Conservation (phyloP, 1,140 invertebrate genomes). For the Drosophila chauvacae region DNA sequence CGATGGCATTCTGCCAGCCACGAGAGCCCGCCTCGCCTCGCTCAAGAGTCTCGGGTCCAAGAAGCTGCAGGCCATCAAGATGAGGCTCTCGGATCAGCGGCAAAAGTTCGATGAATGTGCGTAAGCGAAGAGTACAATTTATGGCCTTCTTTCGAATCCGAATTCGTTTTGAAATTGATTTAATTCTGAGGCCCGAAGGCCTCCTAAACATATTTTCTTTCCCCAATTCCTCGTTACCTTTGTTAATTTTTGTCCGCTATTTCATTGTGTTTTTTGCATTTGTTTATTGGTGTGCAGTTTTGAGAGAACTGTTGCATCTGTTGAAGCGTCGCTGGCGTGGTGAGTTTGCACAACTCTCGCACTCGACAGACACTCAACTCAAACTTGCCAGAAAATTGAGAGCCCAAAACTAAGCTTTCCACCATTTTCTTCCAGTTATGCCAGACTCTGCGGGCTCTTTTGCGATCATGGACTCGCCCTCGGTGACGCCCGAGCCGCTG, state of each 20-base stretch:
- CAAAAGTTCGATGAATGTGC: conserved; percentile 84
- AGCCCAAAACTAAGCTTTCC: background rate
- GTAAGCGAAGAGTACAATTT: conserved; percentile 31
- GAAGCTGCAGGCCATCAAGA: conserved; percentile 88
- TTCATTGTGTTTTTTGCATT: conserved; percentile 34
- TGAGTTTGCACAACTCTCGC: conserved; percentile 60
- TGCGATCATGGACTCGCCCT: conserved; percentile 82
- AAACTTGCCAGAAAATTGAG: background rate
- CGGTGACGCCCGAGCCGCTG: conserved; percentile 75
- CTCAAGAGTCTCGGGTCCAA: conserved; percentile 89
- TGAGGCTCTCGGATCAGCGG: conserved; percentile 88
- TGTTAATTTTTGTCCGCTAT: conserved; percentile 42
- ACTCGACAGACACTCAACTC: conserved; percentile 31
- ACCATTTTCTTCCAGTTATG: conserved; percentile 62
- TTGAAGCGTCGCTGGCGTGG: conserved; percentile 65
- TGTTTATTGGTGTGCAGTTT: conserved; percentile 55
- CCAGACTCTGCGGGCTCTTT: conserved; percentile 69
- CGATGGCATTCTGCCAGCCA: conserved; percentile 84
- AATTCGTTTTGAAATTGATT: background rate
- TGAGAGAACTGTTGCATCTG: conserved; percentile 64
- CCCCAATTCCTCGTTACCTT: conserved; percentile 32
- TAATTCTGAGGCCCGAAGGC: background rate
- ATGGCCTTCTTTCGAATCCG: background rate
- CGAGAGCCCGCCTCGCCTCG: conserved; percentile 87
- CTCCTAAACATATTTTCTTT: conserved; percentile 30